These are phyloP conservation scores for Rhinolophus ferrumequinum DNA, from an alignment of 2,113 vertebrate genomes.

Conservation along the genomic window DNA sequence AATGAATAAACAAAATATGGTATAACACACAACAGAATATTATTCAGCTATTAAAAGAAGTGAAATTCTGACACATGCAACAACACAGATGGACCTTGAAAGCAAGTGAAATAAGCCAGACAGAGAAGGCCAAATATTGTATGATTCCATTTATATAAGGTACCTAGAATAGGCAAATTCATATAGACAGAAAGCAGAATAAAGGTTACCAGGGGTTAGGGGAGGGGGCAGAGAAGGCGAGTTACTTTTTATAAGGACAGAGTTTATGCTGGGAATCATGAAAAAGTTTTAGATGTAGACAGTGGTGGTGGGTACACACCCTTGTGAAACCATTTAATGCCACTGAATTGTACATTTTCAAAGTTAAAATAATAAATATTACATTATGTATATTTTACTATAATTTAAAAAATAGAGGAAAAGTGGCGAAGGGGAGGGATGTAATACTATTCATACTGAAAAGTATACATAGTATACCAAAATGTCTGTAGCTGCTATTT, in stretches of 20 bases:
- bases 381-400: neutral
- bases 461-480: neutral
- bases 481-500: neutral
- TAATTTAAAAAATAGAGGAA: neutral
- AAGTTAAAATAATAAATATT: neutral
- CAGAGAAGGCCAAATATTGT: neutral
- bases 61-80: neutral
- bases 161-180: neutral
- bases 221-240: rapidly evolving
- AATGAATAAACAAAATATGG: neutral
- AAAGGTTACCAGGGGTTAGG: neutral
- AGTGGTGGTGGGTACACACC: neutral
- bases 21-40: neutral
- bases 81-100: neutral
- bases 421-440: too few relatives aligned
- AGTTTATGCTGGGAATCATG: neutral
- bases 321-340: neutral
- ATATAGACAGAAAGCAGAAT: neutral
- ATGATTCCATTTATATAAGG: neutral
- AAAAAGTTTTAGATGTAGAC: neutral
- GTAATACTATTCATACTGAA: neutral
- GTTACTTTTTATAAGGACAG: neutral
- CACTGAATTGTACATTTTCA: neutral
- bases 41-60: neutral
- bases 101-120: neutral